A percentile compares a stretch with the other conserved stretches of the same genome.
These are phyloP conservation scores for Amphimedon queenslandica DNA, from an alignment of 37 sponge, comb jelly and placozoan genomes.

Conservation along the genomic window DNA sequence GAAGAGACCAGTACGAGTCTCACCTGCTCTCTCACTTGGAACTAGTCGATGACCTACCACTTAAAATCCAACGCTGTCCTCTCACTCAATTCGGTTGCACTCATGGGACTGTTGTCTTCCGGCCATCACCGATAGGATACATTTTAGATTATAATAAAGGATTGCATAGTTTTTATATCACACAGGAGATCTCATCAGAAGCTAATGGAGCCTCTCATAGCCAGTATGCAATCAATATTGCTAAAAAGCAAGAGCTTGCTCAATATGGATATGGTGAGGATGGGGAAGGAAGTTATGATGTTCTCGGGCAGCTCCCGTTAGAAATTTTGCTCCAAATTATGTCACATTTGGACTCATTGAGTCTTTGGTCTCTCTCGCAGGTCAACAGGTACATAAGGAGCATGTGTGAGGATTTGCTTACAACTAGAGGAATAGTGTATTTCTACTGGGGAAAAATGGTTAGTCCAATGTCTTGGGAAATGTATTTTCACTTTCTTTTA, in stretches of 20 bases:
- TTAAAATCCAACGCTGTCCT: conserved; percentile 38
- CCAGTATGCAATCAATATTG: conserved; percentile 16
- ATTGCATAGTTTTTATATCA: not conserved
- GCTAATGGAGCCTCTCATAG: not conserved
- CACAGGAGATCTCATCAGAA: not conserved
- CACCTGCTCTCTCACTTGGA: conserved; percentile 46
- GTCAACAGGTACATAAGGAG: conserved; percentile 47
- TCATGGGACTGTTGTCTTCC: conserved; percentile 1
- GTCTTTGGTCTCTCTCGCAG: conserved; percentile 54
- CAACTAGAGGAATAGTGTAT: conserved; percentile 40
- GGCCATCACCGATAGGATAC: conserved; percentile 19
- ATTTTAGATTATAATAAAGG: conserved; percentile 10
- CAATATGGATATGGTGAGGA: conserved; percentile 49
- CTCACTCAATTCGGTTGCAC: conserved; percentile 38
- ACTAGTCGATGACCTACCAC: conserved; percentile 11
- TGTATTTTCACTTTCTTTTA: too few relatives aligned
- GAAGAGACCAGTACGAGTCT: conserved; percentile 39
- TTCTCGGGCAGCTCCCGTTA: conserved; percentile 50
- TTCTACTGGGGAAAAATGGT: conserved; percentile 8
- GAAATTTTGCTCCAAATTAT: conserved; percentile 30
- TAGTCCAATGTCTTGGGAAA: too few relatives aligned
- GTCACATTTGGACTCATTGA: conserved; percentile 36
- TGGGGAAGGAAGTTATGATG: conserved; percentile 39
- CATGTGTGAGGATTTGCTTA: conserved; percentile 40
- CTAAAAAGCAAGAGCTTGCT: conserved; percentile 50